Percentiles rank a stretch among this genome's conserved stretches.
Conservation (phyloP, 2,113 vertebrate species). For the Coreoperca whiteheadi region DNA sequence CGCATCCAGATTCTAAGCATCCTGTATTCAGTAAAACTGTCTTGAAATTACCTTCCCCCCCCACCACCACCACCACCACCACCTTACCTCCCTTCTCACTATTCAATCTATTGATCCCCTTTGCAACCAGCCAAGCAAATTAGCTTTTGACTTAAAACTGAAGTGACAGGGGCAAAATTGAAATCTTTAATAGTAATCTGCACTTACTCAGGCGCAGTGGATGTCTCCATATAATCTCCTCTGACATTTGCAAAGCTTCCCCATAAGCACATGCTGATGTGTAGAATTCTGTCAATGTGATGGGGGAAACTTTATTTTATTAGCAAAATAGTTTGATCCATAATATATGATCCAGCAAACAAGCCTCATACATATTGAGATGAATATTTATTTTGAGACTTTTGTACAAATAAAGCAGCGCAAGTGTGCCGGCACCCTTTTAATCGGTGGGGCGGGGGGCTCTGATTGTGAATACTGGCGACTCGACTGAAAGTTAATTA, state of each 20-base stretch:
- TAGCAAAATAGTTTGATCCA: constrained; percentile 57
- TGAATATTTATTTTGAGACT: constrained; percentile 50
- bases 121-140: constrained; percentile 74
- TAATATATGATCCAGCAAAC: constrained; percentile 45
- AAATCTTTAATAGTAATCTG: constrained; percentile 77
- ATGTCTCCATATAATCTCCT: constrained; percentile 55
- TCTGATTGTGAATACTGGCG: constrained; percentile 68
- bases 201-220: constrained; percentile 46
- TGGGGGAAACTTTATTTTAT: constrained; percentile 33
- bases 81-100: constrained; percentile 35
- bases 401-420: constrained; percentile 51
- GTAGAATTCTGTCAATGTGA: constrained; percentile 5
- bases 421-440: constrained; percentile 33
- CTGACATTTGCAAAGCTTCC: constrained; percentile 37
- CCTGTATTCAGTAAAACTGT: constrained; percentile 54
- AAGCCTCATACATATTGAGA: constrained; percentile 10
- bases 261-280: not conserved
- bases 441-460: constrained; percentile 54
- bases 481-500: constrained; percentile 83
- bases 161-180: constrained; percentile 76
- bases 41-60: constrained; percentile 30
- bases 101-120: constrained; percentile 74
- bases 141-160: constrained; percentile 79
- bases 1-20: constrained; percentile 2
- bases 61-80: not conserved